Evolutionary conservation across 2,797 vertebrate species (phyloP).

Genomic region (Periophthalmus magnuspinnatus): DNA sequence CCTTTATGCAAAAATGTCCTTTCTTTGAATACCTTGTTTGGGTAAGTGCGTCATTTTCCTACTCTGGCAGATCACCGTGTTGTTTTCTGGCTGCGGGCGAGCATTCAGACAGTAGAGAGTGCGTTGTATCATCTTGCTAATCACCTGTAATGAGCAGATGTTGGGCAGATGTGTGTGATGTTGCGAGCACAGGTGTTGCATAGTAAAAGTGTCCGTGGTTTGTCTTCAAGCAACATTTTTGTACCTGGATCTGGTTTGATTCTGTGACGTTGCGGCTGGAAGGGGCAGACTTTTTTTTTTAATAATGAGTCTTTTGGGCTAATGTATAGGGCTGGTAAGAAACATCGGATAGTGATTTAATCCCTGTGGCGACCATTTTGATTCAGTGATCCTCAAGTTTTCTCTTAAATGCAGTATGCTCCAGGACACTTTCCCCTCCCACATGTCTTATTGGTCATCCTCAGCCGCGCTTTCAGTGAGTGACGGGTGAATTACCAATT

Average conservation of each 20-base stretch:
- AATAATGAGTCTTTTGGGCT: too few species aligned
- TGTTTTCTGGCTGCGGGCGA: constrained; percentile 46
- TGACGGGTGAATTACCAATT: too few species aligned
- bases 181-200: constrained; percentile 60
- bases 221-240: constrained; percentile 32
- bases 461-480: too few species aligned
- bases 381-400: too few species aligned
- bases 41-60: constrained; percentile 32
- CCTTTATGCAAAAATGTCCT: constrained; percentile 18
- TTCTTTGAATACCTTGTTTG: constrained; percentile 34
- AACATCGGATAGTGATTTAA: too few species aligned
- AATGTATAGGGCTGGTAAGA: too few species aligned
- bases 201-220: constrained; percentile 49
- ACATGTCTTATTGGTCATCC: too few species aligned
- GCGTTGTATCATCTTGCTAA: constrained; percentile 55
- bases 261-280: not conserved
- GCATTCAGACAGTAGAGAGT: constrained; percentile 47
- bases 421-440: too few species aligned
- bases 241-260: not conserved
- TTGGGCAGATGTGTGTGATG: constrained; percentile 65
- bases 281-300: too few species aligned
- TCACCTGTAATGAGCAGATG: constrained; percentile 71
- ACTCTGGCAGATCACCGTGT: constrained; percentile 23
- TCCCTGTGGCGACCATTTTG: too few species aligned
- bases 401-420: too few species aligned